Evolutionary conservation across 2,888 invertebrate genomes (phyloP).

Genomic region (Torymus texanus): DNA sequence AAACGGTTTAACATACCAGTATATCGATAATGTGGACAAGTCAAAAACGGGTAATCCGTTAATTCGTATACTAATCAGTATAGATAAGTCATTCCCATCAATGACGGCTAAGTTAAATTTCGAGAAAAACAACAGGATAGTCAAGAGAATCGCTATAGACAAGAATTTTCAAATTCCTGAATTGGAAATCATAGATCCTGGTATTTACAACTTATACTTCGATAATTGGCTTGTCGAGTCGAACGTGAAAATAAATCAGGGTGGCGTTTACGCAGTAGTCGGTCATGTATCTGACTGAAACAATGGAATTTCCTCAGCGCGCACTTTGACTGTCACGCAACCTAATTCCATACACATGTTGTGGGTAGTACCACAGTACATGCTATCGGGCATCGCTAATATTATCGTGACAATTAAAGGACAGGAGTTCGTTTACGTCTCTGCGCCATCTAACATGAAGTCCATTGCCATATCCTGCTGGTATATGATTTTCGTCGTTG

Average conservation of each 20-base stretch:
- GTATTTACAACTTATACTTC: constrained; percentile 73
- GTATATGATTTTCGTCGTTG: neutral
- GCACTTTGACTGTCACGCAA: neutral
- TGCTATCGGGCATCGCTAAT: neutral
- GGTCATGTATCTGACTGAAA: neutral
- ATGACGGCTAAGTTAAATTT: too few relatives aligned
- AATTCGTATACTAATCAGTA: neutral
- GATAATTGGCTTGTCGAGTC: constrained; percentile 69
- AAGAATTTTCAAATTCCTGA: neutral
- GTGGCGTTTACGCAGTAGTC: constrained; percentile 8
- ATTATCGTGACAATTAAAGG: neutral
- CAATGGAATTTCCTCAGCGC: constrained; percentile 53
- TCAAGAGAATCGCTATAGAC: neutral
- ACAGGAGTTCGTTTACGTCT: neutral
- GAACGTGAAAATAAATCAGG: constrained; percentile 62
- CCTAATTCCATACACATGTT: neutral
- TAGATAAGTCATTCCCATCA: neutral
- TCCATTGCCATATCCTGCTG: neutral
- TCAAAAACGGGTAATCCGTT: neutral
- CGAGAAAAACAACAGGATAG: too few relatives aligned
- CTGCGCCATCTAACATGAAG: constrained; percentile 3
- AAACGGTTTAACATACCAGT: neutral
- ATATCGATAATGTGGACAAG: neutral
- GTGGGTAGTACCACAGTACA: neutral
- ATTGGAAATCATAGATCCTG: neutral